A percentile compares a stretch with the other conserved stretches of the same genome.
These are phyloP conservation scores for Ceriagrion tenellum DNA, from an alignment of 2,888 invertebrate genomes.

Conservation along the genomic window DNA sequence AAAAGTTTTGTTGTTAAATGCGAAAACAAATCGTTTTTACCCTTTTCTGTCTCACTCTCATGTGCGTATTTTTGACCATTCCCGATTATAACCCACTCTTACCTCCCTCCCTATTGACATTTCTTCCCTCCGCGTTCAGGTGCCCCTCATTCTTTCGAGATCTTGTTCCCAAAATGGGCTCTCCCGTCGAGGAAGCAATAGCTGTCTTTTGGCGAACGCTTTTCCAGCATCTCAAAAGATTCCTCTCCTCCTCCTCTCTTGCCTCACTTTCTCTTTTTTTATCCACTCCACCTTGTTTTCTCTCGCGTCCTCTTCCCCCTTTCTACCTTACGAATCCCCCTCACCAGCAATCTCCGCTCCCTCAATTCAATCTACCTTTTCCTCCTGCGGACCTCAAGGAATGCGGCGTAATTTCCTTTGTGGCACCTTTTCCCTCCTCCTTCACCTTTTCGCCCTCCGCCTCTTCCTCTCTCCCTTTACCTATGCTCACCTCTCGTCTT, in stretches of 20 bases:
- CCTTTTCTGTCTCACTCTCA: neutral
- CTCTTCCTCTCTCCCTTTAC: neutral
- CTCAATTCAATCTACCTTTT: conserved; percentile 24
- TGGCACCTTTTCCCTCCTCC: neutral
- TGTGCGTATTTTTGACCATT: too few relatives aligned
- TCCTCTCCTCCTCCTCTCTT: neutral
- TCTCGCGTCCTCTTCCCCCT: neutral
- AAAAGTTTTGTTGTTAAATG: neutral
- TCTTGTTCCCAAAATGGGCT: neutral
- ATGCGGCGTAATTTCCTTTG: conserved; percentile 38
- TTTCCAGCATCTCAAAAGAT: neutral
- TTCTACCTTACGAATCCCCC: neutral
- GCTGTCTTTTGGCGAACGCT: neutral
- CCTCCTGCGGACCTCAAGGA: neutral
- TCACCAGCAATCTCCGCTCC: conserved; percentile 50
- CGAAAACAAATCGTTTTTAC: neutral
- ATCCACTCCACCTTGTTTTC: neutral
- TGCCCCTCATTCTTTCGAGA: neutral
- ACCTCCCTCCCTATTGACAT: neutral
- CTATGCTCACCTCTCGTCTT: conserved; percentile 10
- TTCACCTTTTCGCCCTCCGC: neutral
- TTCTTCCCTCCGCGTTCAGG: neutral
- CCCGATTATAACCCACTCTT: neutral
- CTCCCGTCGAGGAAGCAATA: neutral
- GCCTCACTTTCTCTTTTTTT: neutral